A percentile compares a stretch with the other conserved stretches of the same genome.
phyloP scores from a whole-genome alignment of 2,113 vertebrate genomes.

The Glaucidium brasilianum region DNA sequence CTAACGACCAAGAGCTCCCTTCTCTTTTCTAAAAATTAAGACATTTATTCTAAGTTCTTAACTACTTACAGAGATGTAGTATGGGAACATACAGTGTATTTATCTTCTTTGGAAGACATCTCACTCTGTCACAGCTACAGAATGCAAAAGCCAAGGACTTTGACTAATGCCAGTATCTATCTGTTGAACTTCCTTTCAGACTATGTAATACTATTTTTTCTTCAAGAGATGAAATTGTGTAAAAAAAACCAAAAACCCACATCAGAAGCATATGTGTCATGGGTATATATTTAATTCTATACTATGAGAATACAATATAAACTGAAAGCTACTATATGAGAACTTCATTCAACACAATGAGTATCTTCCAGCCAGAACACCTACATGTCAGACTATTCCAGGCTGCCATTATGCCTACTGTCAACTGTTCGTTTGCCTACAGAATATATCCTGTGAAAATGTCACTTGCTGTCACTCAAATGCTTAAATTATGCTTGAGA shows the following conservation, averaged over 20 bases:
- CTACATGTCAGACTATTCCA: background rate
- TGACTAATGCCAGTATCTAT: background rate
- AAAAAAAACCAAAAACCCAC: background rate
- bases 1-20: background rate
- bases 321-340: background rate
- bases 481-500: background rate
- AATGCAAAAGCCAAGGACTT: background rate
- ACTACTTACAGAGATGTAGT: background rate
- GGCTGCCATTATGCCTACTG: constrained; percentile 24
- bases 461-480: constrained; percentile 14
- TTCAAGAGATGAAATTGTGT: background rate
- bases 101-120: background rate
- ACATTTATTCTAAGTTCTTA: background rate
- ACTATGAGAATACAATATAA: background rate
- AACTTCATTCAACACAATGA: background rate
- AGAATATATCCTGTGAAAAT: background rate
- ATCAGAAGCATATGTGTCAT: background rate
- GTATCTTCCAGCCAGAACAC: background rate
- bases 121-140: background rate
- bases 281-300: background rate
- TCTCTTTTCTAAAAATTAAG: background rate
- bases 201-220: background rate
- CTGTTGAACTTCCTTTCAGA: background rate
- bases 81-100: background rate
- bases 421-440: constrained; percentile 24